phyloP scores from a whole-genome alignment of 2,797 vertebrate species.

The Anguilla pacifica region DNA sequence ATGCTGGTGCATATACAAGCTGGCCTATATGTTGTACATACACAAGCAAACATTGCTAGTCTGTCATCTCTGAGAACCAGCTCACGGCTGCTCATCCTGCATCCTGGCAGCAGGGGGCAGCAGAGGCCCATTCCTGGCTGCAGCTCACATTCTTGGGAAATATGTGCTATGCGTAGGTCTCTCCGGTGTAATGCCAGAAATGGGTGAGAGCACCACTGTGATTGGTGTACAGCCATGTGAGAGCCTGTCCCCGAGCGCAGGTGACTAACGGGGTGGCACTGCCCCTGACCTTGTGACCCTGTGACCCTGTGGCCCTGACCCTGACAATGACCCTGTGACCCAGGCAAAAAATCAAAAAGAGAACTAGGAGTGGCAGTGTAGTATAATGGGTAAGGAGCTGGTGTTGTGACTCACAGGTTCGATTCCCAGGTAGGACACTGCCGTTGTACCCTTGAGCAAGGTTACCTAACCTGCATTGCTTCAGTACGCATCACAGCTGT shows the following conservation, averaged over 20 bases:
- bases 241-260: background rate
- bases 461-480: too few relatives aligned
- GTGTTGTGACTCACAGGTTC: too few relatives aligned
- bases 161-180: conserved; percentile 55
- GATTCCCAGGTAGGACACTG: too few relatives aligned
- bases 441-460: too few relatives aligned
- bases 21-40: conserved; percentile 36
- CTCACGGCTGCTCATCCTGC: background rate
- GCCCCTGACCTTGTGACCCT: background rate
- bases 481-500: too few relatives aligned
- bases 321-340: background rate
- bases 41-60: background rate
- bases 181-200: background rate
- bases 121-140: conserved; percentile 51
- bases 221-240: background rate
- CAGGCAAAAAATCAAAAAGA: background rate
- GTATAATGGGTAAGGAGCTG: too few relatives aligned
- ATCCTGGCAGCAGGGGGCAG: conserved; percentile 78
- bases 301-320: background rate
- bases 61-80: background rate
- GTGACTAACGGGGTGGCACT: background rate
- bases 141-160: conserved; percentile 44
- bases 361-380: background rate
- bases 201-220: background rate
- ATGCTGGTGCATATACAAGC: background rate